Evolutionary conservation across 2,113 vertebrate genomes (phyloP), one percentile per base, ranked within the genome.

Genomic region (Ivindomyrus marchei): DNA sequence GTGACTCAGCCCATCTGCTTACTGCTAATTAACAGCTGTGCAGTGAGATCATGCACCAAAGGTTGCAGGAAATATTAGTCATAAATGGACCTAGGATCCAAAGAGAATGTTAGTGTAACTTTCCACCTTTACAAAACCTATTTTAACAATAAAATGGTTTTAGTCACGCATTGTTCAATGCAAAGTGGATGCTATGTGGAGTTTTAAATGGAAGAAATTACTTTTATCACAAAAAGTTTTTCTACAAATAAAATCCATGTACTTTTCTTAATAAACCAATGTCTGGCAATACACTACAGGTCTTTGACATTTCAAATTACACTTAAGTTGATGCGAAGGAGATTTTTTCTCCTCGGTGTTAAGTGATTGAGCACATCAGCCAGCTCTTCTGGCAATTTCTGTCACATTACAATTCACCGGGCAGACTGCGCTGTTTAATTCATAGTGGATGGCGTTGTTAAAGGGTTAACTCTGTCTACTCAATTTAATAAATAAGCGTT

Each of bases 1-100:
- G 47, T 80, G 74, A 83, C 47, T 89, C 88, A 89, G 74, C 70
- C 74, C 88, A 89, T 89, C 74, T 89, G 70, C 77, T 89, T 11
- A 39, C 88, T 89, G 27, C 49, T 89, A 83, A 84, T 84, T 52
- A 83, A 56, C 70, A 83, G 77, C 27, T 77, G 36, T 83, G 70
- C 49, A 39, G 21, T 89, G 70, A 89, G 49, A 47, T 89, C 74
- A 89, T 84, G 50, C 88, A 89, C 49, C 74, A 56, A 21, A 83
- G 74, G 74, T 42, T 46, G 66, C 47, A 53, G 19, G 74, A 31
- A 83, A 83, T 74, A 83, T 45, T 83, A 56, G 27, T 83, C 74
- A 89, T 53, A 46, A 50, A 53, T 9, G 74, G 46, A 89, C 19
- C 24, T 11, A 3, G 62, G 46, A 89, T 53, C 74, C 27, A 84